phyloP scores from a whole-genome alignment of 1,140 invertebrate genomes.

The Listronotus bonariensis region DNA sequence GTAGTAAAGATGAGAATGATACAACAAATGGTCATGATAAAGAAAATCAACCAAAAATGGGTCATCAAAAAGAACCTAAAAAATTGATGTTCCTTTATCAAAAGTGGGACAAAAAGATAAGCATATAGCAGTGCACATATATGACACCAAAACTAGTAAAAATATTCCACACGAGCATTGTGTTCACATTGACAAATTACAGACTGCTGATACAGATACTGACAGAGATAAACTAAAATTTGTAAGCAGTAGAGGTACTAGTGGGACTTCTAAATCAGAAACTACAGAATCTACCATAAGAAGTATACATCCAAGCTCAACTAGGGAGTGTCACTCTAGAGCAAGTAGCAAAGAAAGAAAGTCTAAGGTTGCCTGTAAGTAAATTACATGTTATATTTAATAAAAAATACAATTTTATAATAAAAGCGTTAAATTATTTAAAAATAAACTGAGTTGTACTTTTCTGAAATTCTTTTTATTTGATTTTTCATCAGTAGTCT shows the following conservation, averaged over 20 bases:
- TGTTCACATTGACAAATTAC: slow-evolving; percentile 15
- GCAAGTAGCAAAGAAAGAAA: slow-evolving; percentile 11
- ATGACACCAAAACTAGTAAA: slow-evolving; percentile 16
- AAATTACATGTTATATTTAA: neutral
- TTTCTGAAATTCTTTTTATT: too few relatives aligned
- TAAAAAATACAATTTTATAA: too few relatives aligned
- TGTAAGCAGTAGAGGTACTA: slow-evolving; percentile 7
- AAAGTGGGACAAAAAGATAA: slow-evolving; percentile 7
- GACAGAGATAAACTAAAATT: slow-evolving; percentile 5
- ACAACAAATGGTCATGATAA: slow-evolving; percentile 23
- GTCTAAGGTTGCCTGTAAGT: slow-evolving; percentile 25
- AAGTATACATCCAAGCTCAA: slow-evolving; percentile 11
- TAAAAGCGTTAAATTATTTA: too few relatives aligned
- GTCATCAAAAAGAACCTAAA: too few relatives aligned
- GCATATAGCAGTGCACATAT: slow-evolving; percentile 37
- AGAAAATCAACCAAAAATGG: slow-evolving; percentile 7
- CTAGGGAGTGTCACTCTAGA: neutral
- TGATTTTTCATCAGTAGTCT: too few relatives aligned
- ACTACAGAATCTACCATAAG: slow-evolving; percentile 18
- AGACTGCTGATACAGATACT: neutral
- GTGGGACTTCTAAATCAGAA: slow-evolving; percentile 1
- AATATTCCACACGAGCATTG: slow-evolving; percentile 34
- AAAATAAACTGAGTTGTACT: too few relatives aligned
- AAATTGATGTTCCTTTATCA: too few relatives aligned
- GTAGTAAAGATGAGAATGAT: slow-evolving; percentile 22